phyloP scores from a whole-genome alignment of 2,888 invertebrate species.

The Drosophila borborema region DNA sequence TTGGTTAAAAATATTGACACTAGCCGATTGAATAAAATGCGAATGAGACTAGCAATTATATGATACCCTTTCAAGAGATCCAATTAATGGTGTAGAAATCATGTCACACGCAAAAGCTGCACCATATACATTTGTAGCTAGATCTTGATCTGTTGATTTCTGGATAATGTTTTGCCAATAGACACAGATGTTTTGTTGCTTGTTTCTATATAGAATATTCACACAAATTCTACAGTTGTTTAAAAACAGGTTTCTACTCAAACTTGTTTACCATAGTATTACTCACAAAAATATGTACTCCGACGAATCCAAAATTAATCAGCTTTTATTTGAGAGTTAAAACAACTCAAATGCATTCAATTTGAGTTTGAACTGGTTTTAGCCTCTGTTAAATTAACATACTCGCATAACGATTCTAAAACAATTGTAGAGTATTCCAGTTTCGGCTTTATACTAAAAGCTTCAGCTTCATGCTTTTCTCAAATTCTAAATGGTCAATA shows the following conservation, averaged over 20 bases:
- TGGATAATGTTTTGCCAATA: background rate
- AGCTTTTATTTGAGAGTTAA: background rate
- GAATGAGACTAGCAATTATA: slow-evolving; percentile 25
- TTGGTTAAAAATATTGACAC: slow-evolving; percentile 22
- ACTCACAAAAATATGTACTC: background rate
- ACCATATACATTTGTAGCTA: background rate
- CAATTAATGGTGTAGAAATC: background rate
- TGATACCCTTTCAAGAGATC: background rate
- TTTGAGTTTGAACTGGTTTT: background rate
- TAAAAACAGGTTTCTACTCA: background rate
- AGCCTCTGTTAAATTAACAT: background rate
- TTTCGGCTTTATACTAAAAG: background rate
- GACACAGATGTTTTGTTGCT: background rate
- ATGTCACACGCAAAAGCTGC: background rate
- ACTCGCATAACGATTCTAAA: background rate
- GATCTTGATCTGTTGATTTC: background rate
- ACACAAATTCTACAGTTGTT: background rate
- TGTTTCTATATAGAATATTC: background rate
- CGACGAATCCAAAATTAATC: background rate
- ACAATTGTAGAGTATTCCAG: slow-evolving; percentile 13
- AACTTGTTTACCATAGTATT: background rate
- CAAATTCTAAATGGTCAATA: slow-evolving; percentile 46
- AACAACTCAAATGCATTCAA: background rate
- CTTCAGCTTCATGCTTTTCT: background rate
- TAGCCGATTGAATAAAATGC: slow-evolving; percentile 15